Evolutionary conservation across 2,797 vertebrate genomes (phyloP).

Genomic region (Falco berigora): DNA sequence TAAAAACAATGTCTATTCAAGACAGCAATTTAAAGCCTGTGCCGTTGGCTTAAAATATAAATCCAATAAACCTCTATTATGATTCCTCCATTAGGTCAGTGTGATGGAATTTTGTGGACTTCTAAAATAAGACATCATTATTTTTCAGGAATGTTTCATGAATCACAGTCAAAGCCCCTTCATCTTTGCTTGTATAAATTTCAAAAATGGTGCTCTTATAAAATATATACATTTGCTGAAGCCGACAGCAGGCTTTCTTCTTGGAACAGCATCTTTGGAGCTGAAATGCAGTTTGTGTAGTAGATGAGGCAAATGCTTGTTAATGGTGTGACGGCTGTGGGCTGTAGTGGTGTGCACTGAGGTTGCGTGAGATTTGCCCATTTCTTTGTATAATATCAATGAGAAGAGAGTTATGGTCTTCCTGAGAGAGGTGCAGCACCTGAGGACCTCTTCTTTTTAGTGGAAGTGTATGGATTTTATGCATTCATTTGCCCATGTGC

Average conservation of each 20-base stretch:
- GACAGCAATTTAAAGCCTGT: not conserved
- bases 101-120: conserved; percentile 27
- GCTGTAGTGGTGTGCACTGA: not conserved
- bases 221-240: not conserved
- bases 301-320: not conserved
- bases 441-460: rapidly evolving
- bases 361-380: not conserved
- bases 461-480: not conserved
- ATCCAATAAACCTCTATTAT: not conserved
- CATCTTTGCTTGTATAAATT: not conserved
- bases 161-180: not conserved
- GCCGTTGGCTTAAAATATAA: not conserved
- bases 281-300: not conserved
- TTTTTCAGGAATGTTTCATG: conserved; percentile 25
- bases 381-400: rapidly evolving
- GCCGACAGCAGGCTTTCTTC: rapidly evolving
- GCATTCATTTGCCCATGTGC: rapidly evolving
- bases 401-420: not conserved
- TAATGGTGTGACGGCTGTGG: not conserved
- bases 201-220: not conserved
- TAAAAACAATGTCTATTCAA: not conserved
- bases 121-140: conserved; percentile 16
- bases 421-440: not conserved
- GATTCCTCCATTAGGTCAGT: not conserved
- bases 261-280: not conserved